Evolutionary conservation across 2,797 vertebrate species (phyloP), one percentile per base, ranked within the genome.

Genomic region (Chiroxiphia lanceolata): DNA sequence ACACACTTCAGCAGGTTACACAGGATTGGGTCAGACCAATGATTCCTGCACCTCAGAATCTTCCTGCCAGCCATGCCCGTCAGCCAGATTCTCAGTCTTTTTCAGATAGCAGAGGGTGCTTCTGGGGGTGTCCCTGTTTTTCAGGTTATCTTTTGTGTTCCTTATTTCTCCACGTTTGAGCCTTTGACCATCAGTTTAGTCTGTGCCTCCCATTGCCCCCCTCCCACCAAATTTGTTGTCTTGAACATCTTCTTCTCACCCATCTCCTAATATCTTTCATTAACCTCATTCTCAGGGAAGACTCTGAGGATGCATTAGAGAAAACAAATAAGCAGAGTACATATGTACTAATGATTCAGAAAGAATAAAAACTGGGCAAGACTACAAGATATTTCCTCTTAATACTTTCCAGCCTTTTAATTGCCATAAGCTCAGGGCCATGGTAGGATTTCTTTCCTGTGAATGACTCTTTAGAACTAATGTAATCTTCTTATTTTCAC

Each of bases 141-240:
- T 27, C 16, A 36, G 16, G 13, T 57, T 72, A 23, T 34, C 7
- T 81, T 81, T 42, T 13, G 5, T 3, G 6, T 70, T 95, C 17
- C 13, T 83, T 3, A 18, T 50, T 93, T 53, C 53, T 82, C 20
- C 5, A 15, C 5, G n/a, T 78, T 34, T n/a, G 20, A 77, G 15
- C 2, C 17, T 77, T 72, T 83, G 63, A n/a, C 14, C 6, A 34
- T 72, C 20, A 38, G 20, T 47, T 69, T 10, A 22, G 63, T 81
- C 11, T 65, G 15, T 31, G 20, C 3, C 17, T 68, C 31, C 13
- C 3, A 0, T 23, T 50, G 1, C 1, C 11, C 3, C 2, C 2
- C 3, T 6, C 3, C 2, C 8, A 17, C 9, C 6, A 36, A 31
- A 50, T 61, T 22, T 80, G 1, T 15, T n/a, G 4, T 50, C 14